phyloP scores from a whole-genome alignment of 1,140 invertebrate genomes.

The Sarcophaga bullata region DNA sequence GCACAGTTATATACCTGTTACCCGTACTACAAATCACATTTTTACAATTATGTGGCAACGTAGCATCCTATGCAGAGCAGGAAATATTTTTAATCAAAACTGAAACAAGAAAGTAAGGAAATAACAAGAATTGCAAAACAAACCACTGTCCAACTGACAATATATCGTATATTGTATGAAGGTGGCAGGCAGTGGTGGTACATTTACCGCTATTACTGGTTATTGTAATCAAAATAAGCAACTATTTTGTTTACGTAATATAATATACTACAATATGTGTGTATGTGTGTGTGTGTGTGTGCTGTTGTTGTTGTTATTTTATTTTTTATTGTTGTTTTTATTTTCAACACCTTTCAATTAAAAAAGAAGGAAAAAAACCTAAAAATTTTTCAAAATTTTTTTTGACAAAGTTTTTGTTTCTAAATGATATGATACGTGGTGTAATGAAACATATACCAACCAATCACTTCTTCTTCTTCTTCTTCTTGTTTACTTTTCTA shows the following conservation, averaged over 20 bases:
- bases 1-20: no score
- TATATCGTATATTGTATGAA: not conserved
- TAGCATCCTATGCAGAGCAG: no score
- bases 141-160: not conserved
- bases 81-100: no score
- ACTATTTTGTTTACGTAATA: slow-evolving; percentile 21
- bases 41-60: no score
- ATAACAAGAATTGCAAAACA: not conserved
- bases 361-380: not conserved
- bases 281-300: no score
- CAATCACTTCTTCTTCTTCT: slow-evolving; percentile 4
- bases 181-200: not conserved
- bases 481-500: slow-evolving; percentile 50
- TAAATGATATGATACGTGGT: not conserved
- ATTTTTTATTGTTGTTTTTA: no score
- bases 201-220: not conserved
- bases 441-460: not conserved
- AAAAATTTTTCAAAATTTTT: not conserved
- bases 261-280: not conserved
- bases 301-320: not conserved
- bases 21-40: no score
- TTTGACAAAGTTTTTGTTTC: not conserved
- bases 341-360: slow-evolving; percentile 26
- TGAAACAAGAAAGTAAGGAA: no score
- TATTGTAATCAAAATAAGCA: slow-evolving; percentile 6